phyloP scores from a whole-genome alignment of 2,113 vertebrate genomes.

The Halichoerus grypus region DNA sequence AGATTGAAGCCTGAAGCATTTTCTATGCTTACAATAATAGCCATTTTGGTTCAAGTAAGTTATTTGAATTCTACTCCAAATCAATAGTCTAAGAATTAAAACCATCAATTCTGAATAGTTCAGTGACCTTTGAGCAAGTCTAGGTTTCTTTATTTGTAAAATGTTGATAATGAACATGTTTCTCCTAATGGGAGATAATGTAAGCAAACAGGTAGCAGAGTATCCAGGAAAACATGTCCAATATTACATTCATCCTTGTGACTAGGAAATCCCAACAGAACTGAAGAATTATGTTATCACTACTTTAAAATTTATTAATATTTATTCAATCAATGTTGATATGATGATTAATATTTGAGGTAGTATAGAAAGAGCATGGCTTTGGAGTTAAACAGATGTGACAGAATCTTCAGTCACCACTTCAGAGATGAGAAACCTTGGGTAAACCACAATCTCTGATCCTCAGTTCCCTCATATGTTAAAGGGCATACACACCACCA shows the following conservation, averaged over 20 bases:
- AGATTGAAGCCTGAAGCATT: neutral
- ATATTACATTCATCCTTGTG: neutral
- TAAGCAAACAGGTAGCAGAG: neutral
- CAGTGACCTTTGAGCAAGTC: neutral
- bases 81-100: neutral
- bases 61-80: slow-evolving; percentile 26
- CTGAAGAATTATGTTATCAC: neutral
- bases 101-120: neutral
- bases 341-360: neutral
- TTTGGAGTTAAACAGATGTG: neutral
- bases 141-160: neutral
- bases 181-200: neutral
- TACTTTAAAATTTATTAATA: neutral
- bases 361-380: neutral
- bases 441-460: neutral
- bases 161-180: neutral
- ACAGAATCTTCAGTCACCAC: neutral
- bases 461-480: neutral
- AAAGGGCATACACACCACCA: neutral
- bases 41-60: neutral
- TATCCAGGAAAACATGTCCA: neutral
- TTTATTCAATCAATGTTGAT: neutral
- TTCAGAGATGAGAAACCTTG: neutral
- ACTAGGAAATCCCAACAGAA: neutral
- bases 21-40: neutral